Evolutionary conservation across 2,888 invertebrate genomes (phyloP).

Genomic region (Ametastegia equiseti): DNA sequence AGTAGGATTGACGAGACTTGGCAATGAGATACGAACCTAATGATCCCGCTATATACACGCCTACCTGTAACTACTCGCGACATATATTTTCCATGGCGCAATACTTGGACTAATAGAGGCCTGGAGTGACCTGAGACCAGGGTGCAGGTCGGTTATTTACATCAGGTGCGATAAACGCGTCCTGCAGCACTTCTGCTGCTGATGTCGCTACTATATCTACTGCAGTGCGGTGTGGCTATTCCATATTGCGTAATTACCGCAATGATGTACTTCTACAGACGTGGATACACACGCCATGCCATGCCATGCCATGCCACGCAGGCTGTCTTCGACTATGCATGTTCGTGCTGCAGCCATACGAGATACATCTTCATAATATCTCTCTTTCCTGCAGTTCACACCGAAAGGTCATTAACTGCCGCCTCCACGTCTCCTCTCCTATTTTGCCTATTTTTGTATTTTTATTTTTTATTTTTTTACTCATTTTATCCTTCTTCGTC

Average conservation of each 20-base stretch:
- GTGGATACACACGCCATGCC: not conserved
- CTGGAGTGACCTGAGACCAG: constrained; percentile 12
- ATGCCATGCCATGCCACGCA: too few species aligned
- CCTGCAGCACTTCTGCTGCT: not conserved
- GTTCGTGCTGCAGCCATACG: too few species aligned
- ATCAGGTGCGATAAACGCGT: constrained; percentile 17
- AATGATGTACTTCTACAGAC: not conserved
- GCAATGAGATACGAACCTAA: constrained; percentile 8
- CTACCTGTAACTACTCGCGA: not conserved
- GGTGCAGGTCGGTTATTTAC: constrained; percentile 7
- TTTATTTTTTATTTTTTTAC: too few species aligned
- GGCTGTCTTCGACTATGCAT: not conserved
- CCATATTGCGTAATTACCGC: constrained; percentile 14
- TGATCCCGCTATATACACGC: not conserved
- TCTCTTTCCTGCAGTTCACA: not conserved
- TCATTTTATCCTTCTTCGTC: not conserved
- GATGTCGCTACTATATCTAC: not conserved
- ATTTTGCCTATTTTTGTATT: too few species aligned
- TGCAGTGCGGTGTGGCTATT: not conserved
- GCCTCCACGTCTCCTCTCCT: too few species aligned
- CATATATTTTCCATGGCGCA: constrained; percentile 19
- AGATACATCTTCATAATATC: not conserved
- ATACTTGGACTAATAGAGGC: not conserved
- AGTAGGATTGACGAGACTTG: constrained; percentile 8
- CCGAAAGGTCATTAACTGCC: too few species aligned